Base-by-base conservation (phyloP, 2,113 vertebrate species). In the Elgaria multicarinata region DNA sequence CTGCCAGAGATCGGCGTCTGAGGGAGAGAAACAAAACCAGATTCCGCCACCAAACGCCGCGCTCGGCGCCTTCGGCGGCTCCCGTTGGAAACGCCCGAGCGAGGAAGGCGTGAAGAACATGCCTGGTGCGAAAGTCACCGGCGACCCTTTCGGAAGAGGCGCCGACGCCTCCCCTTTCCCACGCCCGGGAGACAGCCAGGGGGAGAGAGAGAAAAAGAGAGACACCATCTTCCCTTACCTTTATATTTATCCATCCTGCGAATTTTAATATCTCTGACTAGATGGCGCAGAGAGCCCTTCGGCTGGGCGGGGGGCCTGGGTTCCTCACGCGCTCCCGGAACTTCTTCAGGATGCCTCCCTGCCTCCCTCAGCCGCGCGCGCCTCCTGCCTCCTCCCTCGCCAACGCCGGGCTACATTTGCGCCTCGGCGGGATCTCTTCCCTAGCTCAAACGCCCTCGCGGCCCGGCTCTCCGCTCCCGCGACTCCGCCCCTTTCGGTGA, bases 201-300 rank as follows among this genome's bases (percentile, higher is more conserved):
- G n/a, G n/a, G n/a, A n/a, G n/a, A n/a, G n/a, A n/a, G n/a, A n/a
- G n/a, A n/a, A n/a, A n/a, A n/a, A n/a, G 14, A 31, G 3, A 33
- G 14, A 1, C 10, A 46, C 31, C 72, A 0, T 53, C 28, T 24
- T 6, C 44, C 58, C 79, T 83, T 44, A 91, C 90, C 90, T 91
- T 91, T 87, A 1, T 83, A 87, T 36, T 77, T 87, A 28, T 91
- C 90, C 90, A 91, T 91, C 28, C 74, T 69, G 46, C 18, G 5
- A 2, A 22, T 6, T 58, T 28, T 26, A 1, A 1, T 8, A 20
- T 39, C 20, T 42, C 53, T 33, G 28, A 18, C n/a, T 2, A n/a
- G 55, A 9, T 0, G 6, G 53, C 12, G 20, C 24, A 1, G 58
- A 3, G 72, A 31, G 81, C 0, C 26, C 72, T n/a, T 24, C 7